Conservation (phyloP, 2,797 vertebrate genomes). For the Apogon talboti region DNA sequence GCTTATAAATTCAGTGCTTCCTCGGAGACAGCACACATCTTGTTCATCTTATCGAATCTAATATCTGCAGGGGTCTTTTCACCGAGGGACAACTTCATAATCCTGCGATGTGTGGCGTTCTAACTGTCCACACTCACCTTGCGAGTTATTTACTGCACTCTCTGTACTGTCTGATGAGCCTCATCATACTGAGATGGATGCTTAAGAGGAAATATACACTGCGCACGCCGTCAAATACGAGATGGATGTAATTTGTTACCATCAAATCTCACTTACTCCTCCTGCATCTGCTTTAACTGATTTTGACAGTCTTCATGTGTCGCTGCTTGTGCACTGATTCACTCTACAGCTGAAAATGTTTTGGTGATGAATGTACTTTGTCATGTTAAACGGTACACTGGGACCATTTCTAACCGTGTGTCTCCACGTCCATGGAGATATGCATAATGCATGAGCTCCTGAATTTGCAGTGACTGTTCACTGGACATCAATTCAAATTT, state of each 20-base stretch:
- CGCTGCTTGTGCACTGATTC: neutral
- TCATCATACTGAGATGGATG: slow-evolving; percentile 22
- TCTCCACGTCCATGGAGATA: neutral
- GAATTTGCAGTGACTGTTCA: slow-evolving; percentile 18
- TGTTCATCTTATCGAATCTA: slow-evolving; percentile 46
- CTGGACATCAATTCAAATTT: slow-evolving; percentile 5
- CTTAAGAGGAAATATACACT: neutral
- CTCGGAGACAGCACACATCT: slow-evolving; percentile 48
- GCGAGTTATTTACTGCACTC: slow-evolving; percentile 18
- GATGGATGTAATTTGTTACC: slow-evolving; percentile 23
- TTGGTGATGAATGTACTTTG: neutral
- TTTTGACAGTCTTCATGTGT: neutral
- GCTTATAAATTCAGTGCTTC: slow-evolving; percentile 59
- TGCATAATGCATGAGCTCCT: slow-evolving; percentile 24
- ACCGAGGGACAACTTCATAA: slow-evolving; percentile 9
- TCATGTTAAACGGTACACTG: neutral
- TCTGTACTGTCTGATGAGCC: slow-evolving; percentile 13
- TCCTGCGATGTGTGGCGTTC: slow-evolving; percentile 25
- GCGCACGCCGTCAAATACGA: neutral
- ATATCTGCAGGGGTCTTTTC: slow-evolving; percentile 45
- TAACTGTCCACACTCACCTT: slow-evolving; percentile 13
- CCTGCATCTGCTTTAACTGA: slow-evolving; percentile 4
- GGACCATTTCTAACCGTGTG: neutral
- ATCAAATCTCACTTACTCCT: slow-evolving; percentile 1
- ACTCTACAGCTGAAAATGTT: no score